These are phyloP conservation scores for Enteromius paludinosus DNA, from an alignment of 2,797 vertebrate genomes.

Conservation along the genomic window DNA sequence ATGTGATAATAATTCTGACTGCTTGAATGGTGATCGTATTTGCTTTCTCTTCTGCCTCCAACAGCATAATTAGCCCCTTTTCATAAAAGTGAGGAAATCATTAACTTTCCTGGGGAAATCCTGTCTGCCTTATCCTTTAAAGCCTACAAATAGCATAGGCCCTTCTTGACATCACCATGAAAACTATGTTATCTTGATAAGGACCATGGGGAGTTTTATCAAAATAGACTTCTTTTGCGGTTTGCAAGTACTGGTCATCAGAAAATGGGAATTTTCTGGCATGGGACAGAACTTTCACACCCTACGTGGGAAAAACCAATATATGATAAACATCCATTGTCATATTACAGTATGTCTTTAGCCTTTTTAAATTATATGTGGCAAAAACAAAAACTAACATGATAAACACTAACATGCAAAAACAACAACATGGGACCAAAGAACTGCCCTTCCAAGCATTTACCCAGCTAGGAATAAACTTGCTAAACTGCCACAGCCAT, in stretches of 20 bases:
- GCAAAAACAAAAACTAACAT: background rate
- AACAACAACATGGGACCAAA: slow-evolving; percentile 12
- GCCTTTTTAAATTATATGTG: background rate
- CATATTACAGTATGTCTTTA: background rate
- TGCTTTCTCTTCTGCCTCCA: slow-evolving; percentile 30
- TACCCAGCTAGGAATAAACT: slow-evolving; percentile 43
- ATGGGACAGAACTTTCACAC: background rate
- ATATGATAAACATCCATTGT: background rate
- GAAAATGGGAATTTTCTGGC: background rate
- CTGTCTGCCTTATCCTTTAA: slow-evolving; percentile 32
- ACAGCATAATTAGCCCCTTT: slow-evolving; percentile 49
- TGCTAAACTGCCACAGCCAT: slow-evolving; percentile 47
- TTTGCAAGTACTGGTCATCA: background rate
- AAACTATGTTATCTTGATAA: slow-evolving; percentile 55
- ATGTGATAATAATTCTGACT: background rate
- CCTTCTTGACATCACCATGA: slow-evolving; percentile 42
- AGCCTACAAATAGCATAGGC: slow-evolving; percentile 41
- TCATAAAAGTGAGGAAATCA: slow-evolving; percentile 57
- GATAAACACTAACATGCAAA: background rate
- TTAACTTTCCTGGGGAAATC: slow-evolving; percentile 61
- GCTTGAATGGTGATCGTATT: slow-evolving; percentile 22
- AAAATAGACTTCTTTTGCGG: background rate
- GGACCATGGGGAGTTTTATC: slow-evolving; percentile 1
- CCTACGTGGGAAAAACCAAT: background rate
- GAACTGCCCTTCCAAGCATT: background rate